These are phyloP conservation scores for Pyrocephalus nanus DNA, from an alignment of 2,797 vertebrate genomes.

Conservation along the genomic window DNA sequence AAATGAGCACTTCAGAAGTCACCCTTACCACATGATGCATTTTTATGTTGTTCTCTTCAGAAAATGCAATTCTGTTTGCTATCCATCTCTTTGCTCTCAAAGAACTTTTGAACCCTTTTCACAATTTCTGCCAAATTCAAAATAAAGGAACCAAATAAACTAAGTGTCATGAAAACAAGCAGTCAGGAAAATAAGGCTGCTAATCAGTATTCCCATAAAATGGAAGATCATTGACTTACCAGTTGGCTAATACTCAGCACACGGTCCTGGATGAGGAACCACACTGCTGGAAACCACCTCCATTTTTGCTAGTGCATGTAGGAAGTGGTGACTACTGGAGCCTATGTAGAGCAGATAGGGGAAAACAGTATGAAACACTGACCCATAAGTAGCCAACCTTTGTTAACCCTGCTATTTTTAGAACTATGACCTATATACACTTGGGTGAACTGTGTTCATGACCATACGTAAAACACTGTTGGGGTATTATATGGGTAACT, in stretches of 20 bases:
- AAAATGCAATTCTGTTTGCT: neutral
- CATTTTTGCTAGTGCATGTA: fast-evolving
- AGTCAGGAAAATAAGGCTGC: neutral
- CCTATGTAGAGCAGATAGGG: fast-evolving
- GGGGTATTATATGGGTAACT: neutral
- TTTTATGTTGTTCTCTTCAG: neutral
- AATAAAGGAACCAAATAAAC: neutral
- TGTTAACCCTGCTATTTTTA: neutral
- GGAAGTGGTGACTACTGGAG: neutral
- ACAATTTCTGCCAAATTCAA: neutral
- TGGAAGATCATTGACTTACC: neutral
- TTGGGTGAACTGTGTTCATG: neutral
- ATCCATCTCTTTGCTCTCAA: neutral
- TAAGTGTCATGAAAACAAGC: fast-evolving
- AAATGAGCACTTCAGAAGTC: neutral
- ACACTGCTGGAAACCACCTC: fast-evolving
- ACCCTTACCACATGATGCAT: fast-evolving
- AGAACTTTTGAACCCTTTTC: neutral
- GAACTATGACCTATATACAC: neutral
- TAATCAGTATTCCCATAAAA: neutral
- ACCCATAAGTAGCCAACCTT: neutral
- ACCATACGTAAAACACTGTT: fast-evolving
- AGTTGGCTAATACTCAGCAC: neutral
- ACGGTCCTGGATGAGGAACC: fast-evolving
- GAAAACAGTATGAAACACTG: neutral